Base-by-base conservation (phyloP, 2,888 invertebrate genomes). In the Diabrotica balteata region DNA sequence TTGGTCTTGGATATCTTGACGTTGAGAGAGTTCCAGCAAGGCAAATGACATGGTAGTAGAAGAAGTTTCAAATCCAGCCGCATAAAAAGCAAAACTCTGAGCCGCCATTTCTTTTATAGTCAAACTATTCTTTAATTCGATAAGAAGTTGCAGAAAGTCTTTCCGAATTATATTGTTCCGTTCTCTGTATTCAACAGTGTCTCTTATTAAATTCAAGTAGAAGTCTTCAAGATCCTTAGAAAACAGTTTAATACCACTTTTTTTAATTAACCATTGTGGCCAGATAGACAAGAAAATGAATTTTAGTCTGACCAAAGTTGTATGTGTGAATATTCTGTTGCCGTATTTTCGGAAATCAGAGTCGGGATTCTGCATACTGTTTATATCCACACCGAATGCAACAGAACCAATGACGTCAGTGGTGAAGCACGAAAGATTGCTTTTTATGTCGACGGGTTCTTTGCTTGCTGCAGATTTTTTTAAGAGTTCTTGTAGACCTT, bases 351-450 rank as follows among this genome's bases (percentile, higher is more conserved):
- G 63, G 78, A 89, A 89, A 51, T 72, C 74, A 22, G 87, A 85
- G 66, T 87, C 81, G 0, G 86, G 83, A 78, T 87, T 83, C 59
- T 84, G 83, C 58, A 89, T 85, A 43, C 87, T 86, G 74, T 89
- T 86, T 71, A 86, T 86, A 70, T 88, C 86, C 7, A 89, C 81
- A 45, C 89, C 89, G 76, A 89, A 89, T 7, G 87, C 88, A 64
- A 87, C 86, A 54, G 86, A 86, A 0, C 87, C 88, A 43, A 89
- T 87, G 4, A 88, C 86, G 75, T 89, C 88, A 82, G 88, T 87
- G 0, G 88, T 86, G 76, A 86, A 88, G 68, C 86, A 86, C 5
- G 86, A 86, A 69, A 87, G 85, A 54, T 87, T 82, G 47, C 88
- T 86, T 9, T 86, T 79, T 50, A 80, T 75, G 47, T 80, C 78